Evolutionary conservation across 2,113 vertebrate species (phyloP), one percentile per base, ranked within the genome.

Genomic region (Hypocryptadius cinnamomeus): DNA sequence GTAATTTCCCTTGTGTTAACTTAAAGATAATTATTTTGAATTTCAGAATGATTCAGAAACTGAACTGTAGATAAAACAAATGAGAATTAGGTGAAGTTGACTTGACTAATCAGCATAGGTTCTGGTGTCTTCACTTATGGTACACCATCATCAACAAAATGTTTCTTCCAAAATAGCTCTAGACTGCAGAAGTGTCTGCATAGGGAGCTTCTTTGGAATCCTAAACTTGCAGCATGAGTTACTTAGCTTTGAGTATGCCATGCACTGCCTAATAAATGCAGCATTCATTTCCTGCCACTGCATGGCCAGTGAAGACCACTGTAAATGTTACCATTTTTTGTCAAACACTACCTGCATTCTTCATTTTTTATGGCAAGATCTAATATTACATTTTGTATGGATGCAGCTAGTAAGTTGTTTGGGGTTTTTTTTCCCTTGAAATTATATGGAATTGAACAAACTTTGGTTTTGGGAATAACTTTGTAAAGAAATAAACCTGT

Each of bases 11-110:
- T 74, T 90, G 33, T 83, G 60, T 79, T 92, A 85, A 51, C 63
- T 74, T 87, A 66, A 91, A 89, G 80, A 81, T 63, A 83, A 78
- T 66, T 65, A 61, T 93, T 92, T 93, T 92, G 63, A 39, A 53
- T 90, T 91, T 84, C 48, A 79, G 30, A 12, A 35, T 71, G 56
- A 28, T 87, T 83, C 51, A 71, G 60, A 80, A 74, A 28, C 33
- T 64, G 37, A 94, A 33, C 48, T 81, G 40, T 81, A 83, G 94
- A 30, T 92, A 86, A 90, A 87, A 40, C 0, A 2, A 93, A 68
- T 86, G 39, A 78, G 48, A 92, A 85, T 83, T 85, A 48, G 7
- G 4, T 8, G 8, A 53, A 87, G 45, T 45, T 87, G 44, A 47
- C 23, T 76, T 70, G 28, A n/a, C 28, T 87, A 31, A 66, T 70